phyloP scores from a whole-genome alignment of 2,888 invertebrate species.

The Tricholauxania praeusta region DNA sequence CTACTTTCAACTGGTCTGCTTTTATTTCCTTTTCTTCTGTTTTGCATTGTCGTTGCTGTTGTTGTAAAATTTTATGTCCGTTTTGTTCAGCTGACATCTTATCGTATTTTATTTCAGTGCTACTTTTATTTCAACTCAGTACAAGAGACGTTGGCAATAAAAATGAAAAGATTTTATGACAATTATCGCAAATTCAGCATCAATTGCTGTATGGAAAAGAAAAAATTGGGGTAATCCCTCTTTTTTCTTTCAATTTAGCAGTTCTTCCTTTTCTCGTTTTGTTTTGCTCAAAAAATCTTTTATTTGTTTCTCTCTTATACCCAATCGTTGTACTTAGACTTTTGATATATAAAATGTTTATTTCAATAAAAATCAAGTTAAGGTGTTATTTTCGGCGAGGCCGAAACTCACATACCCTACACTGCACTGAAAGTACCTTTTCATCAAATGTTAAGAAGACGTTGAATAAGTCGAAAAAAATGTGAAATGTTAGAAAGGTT shows the following conservation, averaged over 20 bases:
- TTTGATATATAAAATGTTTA: too few species aligned
- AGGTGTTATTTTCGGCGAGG: too few species aligned
- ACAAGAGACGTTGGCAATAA: constrained; percentile 26
- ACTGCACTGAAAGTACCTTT: too few species aligned
- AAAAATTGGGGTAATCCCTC: constrained; percentile 44
- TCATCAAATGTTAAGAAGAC: too few species aligned
- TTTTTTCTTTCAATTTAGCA: constrained; percentile 47
- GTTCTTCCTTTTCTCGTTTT: constrained; percentile 44
- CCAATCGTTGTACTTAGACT: too few species aligned
- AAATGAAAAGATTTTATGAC: constrained; percentile 45
- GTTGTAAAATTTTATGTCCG: background rate
- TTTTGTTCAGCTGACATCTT: constrained; percentile 42
- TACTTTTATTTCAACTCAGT: constrained; percentile 45
- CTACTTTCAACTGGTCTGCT: constrained; percentile 36
- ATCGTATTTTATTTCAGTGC: too few species aligned
- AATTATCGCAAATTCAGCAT: constrained; percentile 55
- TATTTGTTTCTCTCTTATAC: background rate
- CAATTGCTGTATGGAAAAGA: constrained; percentile 43
- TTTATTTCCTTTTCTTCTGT: too few species aligned
- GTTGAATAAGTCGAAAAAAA: too few species aligned
- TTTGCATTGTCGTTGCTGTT: too few species aligned
- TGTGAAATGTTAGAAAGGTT: too few species aligned
- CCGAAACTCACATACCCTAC: too few species aligned
- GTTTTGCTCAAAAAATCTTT: background rate
- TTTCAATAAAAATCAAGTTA: too few species aligned